These are phyloP conservation scores for Vireo griseus DNA, from an alignment of 2,797 vertebrate genomes.

Conservation along the genomic window DNA sequence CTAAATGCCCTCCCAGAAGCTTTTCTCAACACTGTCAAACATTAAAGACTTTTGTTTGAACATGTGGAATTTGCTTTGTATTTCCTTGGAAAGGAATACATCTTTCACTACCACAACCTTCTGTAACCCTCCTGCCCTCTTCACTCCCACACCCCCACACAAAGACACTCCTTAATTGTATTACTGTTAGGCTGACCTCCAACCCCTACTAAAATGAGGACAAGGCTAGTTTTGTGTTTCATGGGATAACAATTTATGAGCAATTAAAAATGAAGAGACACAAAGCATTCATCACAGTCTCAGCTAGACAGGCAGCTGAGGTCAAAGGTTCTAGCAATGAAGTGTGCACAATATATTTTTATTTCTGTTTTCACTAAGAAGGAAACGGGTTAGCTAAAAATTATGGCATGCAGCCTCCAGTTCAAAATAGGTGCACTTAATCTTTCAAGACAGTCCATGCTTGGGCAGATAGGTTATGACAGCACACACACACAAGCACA, in stretches of 20 bases:
- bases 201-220: conserved; percentile 81
- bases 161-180: conserved; percentile 83
- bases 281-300: conserved; percentile 90
- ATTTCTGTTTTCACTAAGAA: conserved; percentile 97
- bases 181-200: conserved; percentile 82
- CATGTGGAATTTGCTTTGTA: conserved; percentile 70
- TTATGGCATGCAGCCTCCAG: conserved; percentile 83
- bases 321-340: conserved; percentile 88
- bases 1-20: conserved; percentile 65
- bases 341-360: conserved; percentile 98
- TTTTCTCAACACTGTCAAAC: conserved; percentile 51
- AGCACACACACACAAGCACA: not conserved
- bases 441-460: conserved; percentile 78
- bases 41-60: conserved; percentile 64
- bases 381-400: conserved; percentile 94
- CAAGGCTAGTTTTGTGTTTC: conserved; percentile 85
- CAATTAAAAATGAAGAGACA: conserved; percentile 95
- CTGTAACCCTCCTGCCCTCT: conserved; percentile 70
- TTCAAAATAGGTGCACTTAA: conserved; percentile 84
- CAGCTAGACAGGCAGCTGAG: conserved; percentile 86
- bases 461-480: conserved; percentile 81
- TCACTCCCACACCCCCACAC: conserved; percentile 75
- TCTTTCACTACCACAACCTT: conserved; percentile 73
- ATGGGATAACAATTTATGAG: conserved; percentile 95
- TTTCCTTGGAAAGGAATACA: conserved; percentile 68